Percentiles rank a stretch among this genome's conserved stretches.
These are phyloP conservation scores for Xenopus laevis DNA, from an alignment of 2,113 vertebrate species.

Conservation along the genomic window DNA sequence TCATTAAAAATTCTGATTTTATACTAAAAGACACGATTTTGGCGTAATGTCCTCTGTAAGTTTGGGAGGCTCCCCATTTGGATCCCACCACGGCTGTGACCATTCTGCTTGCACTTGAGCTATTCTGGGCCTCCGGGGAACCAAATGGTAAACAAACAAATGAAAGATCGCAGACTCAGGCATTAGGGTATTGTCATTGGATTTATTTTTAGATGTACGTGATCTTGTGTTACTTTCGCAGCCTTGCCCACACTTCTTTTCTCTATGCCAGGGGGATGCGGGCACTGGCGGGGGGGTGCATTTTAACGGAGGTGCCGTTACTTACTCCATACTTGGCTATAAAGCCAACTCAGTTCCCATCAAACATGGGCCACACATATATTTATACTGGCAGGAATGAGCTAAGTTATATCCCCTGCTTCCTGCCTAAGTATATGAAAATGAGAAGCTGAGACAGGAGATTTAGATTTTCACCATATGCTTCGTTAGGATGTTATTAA, in stretches of 20 bases:
- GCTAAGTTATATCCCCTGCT: neutral
- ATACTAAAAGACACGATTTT: no score
- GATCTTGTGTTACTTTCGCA: neutral
- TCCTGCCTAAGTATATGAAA: neutral
- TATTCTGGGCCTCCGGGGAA: constrained; percentile 14
- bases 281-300: neutral
- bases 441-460: neutral
- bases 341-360: no score
- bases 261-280: neutral
- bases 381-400: no score
- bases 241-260: neutral
- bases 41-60: neutral
- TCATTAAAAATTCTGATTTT: no score
- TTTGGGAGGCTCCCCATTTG: neutral
- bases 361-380: no score
- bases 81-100: neutral
- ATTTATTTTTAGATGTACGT: constrained; percentile 23
- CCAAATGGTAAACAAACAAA: constrained; percentile 32
- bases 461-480: neutral
- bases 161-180: constrained; percentile 7
- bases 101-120: neutral
- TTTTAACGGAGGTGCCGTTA: neutral
- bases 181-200: neutral
- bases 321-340: no score
- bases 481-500: neutral